These are phyloP conservation scores for Erannis defoliaria DNA, from an alignment of 2,888 invertebrate species.

Conservation along the genomic window DNA sequence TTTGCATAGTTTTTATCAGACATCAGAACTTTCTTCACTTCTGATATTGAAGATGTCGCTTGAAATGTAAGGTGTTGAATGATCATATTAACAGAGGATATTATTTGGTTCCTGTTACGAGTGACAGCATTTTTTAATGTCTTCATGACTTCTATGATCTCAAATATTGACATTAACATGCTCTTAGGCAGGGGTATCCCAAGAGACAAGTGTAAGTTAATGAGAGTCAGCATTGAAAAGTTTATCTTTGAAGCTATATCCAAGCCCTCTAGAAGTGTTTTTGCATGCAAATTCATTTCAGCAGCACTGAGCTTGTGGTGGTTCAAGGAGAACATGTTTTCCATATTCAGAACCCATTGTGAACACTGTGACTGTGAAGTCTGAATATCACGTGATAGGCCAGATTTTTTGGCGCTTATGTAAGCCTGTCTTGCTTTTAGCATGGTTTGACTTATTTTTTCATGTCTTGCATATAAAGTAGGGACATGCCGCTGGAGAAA, in stretches of 20 bases:
- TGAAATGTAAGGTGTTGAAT: conserved; percentile 93
- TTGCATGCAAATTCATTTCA: conserved; percentile 78
- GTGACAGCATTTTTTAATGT: conserved; percentile 90
- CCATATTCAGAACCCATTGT: conserved; percentile 74
- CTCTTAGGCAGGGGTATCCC: conserved; percentile 92
- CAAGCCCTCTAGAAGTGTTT: conserved; percentile 86
- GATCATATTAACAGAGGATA: conserved; percentile 91
- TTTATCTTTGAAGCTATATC: conserved; percentile 89
- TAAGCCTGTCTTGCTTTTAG: conserved; percentile 84
- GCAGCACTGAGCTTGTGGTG: conserved; percentile 73
- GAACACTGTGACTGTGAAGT: conserved; percentile 65
- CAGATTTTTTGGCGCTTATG: conserved; percentile 85
- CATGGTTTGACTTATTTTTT: conserved; percentile 75
- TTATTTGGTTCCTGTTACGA: conserved; percentile 89
- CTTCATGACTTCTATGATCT: conserved; percentile 93
- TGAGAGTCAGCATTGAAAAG: conserved; percentile 81
- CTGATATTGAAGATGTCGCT: conserved; percentile 88
- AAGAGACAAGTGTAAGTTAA: conserved; percentile 90
- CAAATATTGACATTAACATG: conserved; percentile 91
- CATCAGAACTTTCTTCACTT: conserved; percentile 89
- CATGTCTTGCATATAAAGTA: conserved; percentile 84
- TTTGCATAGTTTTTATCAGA: conserved; percentile 88
- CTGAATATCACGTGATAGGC: conserved; percentile 88
- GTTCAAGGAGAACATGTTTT: conserved; percentile 70
- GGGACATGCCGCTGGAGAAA: conserved; percentile 90